Base-by-base conservation (phyloP, 2,113 vertebrate species). In the Stigmatopora argus region DNA sequence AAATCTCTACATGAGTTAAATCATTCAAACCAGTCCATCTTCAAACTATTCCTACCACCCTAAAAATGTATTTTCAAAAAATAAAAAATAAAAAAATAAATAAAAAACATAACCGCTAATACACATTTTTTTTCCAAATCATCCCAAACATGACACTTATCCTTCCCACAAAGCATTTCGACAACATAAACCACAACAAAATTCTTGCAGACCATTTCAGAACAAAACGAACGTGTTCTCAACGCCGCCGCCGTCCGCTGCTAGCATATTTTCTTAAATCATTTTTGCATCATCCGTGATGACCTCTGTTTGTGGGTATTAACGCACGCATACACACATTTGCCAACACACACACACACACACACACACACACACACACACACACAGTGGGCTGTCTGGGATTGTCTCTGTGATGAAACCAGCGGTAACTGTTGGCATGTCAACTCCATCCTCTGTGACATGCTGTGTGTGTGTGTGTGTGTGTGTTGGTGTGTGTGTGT, bases 261-360 rank as follows among this genome's bases (percentile, higher is more conserved):
- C 72, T 75, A 68, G 70, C 64, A 67, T 71, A 47, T 70, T 73
- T 67, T 78, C 68, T 78, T 77, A 81, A 81, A 71, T 77, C 73
- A 74, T 65, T 78, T 83, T 81, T 83, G 58, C 76, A 77, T 83
- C 81, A 83, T 81, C 78, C 69, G 66, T 74, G 62, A 73, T 83
- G 82, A 83, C 82, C 82, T 80, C 60, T 65, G 46, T 26, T 41
- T 31, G 67, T 62, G 47, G 48, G 56, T 57, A 34, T 44, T 56
- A 56, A 31, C 53, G 15, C 53, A 31, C 53, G 15, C 53, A 17
- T 14, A 31, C 38, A 41, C 38, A 41, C 38, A 41, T 41, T 41
- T 41, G 38, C 38, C 7, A 41, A 41, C 38, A 14, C 53, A 17
- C 53, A 31, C 23, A 17, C 23, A 56, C 23, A 14, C 11, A 31